These are phyloP conservation scores for Orussus abietinus DNA, from an alignment of 1,140 invertebrate genomes.

Conservation along the genomic window DNA sequence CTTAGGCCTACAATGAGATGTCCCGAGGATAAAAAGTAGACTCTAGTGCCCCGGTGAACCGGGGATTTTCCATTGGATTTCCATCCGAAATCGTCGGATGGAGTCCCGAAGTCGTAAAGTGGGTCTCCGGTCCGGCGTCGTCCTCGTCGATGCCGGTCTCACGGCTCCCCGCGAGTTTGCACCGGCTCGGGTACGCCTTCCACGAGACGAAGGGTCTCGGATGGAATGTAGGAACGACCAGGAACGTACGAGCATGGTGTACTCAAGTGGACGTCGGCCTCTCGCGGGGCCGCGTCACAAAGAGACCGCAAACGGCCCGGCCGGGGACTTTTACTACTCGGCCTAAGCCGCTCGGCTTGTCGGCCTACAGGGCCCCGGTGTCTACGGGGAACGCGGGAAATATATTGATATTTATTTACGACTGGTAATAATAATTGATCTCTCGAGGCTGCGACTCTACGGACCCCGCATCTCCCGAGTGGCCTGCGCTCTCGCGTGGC, in stretches of 20 bases:
- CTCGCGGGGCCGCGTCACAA: slow-evolving; percentile 30
- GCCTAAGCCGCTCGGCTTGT: too few species aligned
- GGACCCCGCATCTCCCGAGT: slow-evolving; percentile 5
- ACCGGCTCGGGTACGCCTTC: too few species aligned
- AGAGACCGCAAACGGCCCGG: slow-evolving; percentile 25
- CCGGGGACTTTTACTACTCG: not conserved
- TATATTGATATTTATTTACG: slow-evolving; percentile 38
- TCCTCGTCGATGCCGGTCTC: too few species aligned
- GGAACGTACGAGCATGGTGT: slow-evolving; percentile 31
- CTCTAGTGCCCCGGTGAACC: too few species aligned
- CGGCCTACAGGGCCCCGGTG: not conserved
- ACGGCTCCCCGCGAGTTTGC: too few species aligned
- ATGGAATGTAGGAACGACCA: too few species aligned
- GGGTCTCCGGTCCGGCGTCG: too few species aligned
- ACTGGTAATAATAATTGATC: slow-evolving; percentile 41
- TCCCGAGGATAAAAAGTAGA: too few species aligned
- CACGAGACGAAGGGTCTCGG: slow-evolving; percentile 1
- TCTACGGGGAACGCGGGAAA: slow-evolving; percentile 10
- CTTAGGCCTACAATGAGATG: too few species aligned
- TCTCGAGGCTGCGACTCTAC: slow-evolving; percentile 21
- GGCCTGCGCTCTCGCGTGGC: not conserved
- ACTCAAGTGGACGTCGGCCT: slow-evolving; percentile 28
- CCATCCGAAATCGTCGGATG: too few species aligned
- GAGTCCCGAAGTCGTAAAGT: too few species aligned
- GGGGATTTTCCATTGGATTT: too few species aligned